These are phyloP conservation scores for Apomyelois bistriatella DNA, from an alignment of 2,888 invertebrate species.

Conservation along the genomic window DNA sequence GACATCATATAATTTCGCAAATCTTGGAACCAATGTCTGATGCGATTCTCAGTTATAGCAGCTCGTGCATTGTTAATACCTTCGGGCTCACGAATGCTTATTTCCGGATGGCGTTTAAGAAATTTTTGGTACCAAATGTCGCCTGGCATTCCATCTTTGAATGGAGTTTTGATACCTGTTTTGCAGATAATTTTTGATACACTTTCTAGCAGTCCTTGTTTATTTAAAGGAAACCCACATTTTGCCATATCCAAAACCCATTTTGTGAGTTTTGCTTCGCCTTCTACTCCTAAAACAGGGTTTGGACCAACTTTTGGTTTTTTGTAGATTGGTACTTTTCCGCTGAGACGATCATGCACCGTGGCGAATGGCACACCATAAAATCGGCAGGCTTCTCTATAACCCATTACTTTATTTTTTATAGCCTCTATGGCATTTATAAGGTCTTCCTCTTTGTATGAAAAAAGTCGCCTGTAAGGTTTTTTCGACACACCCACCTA, in stretches of 20 bases:
- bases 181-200: conserved; percentile 27
- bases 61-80: conserved; percentile 25
- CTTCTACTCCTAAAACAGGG: conserved; percentile 25
- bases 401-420: too few relatives aligned
- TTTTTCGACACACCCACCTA: too few relatives aligned
- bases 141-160: conserved; percentile 23
- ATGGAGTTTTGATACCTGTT: conserved; percentile 12
- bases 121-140: conserved; percentile 22
- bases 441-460: too few relatives aligned
- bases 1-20: not conserved
- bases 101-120: conserved; percentile 21
- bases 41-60: conserved; percentile 12
- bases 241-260: conserved; percentile 32
- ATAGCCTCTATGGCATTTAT: too few relatives aligned
- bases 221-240: conserved; percentile 37
- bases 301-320: conserved; percentile 28
- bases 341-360: too few relatives aligned
- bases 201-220: conserved; percentile 28
- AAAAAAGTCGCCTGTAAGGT: too few relatives aligned
- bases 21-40: conserved; percentile 3
- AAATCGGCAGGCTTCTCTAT: too few relatives aligned
- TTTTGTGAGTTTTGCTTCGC: conserved; percentile 28
- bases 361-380: too few relatives aligned
- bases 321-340: too few relatives aligned
- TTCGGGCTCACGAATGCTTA: conserved; percentile 19